Evolutionary conservation across 2,797 vertebrate genomes (phyloP), one percentile per base, ranked within the genome.

Genomic region (Anabas testudineus): DNA sequence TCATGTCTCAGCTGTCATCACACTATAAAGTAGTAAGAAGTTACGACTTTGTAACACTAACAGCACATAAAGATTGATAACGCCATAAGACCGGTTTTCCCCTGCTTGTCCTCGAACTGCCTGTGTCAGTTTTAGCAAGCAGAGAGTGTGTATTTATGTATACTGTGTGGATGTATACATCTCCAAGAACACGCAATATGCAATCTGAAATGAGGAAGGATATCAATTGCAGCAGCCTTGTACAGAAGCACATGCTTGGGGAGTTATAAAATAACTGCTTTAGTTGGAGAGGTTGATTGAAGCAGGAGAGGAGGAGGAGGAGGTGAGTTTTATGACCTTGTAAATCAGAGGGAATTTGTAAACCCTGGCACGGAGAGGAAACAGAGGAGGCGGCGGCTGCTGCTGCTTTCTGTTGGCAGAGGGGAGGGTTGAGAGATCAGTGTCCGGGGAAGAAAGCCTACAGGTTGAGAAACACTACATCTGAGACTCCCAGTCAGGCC

Each of bases 321-420:
- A 69, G 48, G 78, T 49, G 65, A 61, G 76, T 69, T 90, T 90
- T 88, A 91, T 78, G 88, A 87, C 81, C 86, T 86, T 89, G 84
- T 91, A 90, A 90, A 91, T 91, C 89, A 87, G 79, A 66, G 70
- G 66, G 86, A 91, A 88, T 91, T 86, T 89, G 88, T 91, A 88
- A 90, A 88, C 77, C 16, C 43, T 49, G 69, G 82, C 83, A 64
- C 10, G 1, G 54, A 73, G 78, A 79, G 75, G 81, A 82, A 87
- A 66, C 70, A 15, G 79, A 67, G 81, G 78, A 81, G 70, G 76
- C 3, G 41, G 77, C 39, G 61, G 53, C 78, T 63, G 53, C 78
- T 63, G 53, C 78, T 60, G 73, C 73, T 74, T 61, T 75, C 47
- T 67, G 80, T 26, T 34, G 14, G 51, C 51, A 0, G 65, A 42